Conservation (phyloP, 1,140 invertebrate genomes). For the Ostrea denselamellosa region DNA sequence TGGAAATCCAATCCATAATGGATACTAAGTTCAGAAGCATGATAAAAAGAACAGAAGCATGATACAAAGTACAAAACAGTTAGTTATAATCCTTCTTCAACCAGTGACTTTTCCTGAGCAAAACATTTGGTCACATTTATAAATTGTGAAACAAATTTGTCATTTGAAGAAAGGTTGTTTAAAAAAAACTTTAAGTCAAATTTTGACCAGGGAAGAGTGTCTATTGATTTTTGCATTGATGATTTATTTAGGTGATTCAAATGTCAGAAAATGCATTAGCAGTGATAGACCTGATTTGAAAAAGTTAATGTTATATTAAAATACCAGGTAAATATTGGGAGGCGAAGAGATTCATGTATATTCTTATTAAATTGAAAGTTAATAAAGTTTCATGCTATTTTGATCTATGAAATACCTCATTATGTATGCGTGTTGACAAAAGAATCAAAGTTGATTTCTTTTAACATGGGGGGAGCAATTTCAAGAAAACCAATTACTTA, state of each 20-base stretch:
- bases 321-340: not conserved
- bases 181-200: not conserved
- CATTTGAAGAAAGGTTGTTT: not conserved
- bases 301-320: slow-evolving; percentile 11
- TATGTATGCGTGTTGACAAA: not conserved
- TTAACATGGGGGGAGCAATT: not conserved
- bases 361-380: not conserved
- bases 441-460: not conserved
- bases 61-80: no score
- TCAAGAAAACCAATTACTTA: not conserved
- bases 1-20: not conserved
- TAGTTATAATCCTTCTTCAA: no score
- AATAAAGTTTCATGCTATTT: slow-evolving; percentile 26
- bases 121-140: not conserved
- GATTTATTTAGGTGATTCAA: not conserved
- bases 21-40: no score
- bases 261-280: slow-evolving; percentile 33
- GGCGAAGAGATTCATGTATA: not conserved
- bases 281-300: not conserved
- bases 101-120: no score
- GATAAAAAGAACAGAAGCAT: no score
- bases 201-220: slow-evolving; percentile 22
- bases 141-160: not conserved
- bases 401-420: not conserved
- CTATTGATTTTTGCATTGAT: not conserved